Conservation (phyloP, 92 coral and sea anemone species). For the Zoanthus gigantus region DNA sequence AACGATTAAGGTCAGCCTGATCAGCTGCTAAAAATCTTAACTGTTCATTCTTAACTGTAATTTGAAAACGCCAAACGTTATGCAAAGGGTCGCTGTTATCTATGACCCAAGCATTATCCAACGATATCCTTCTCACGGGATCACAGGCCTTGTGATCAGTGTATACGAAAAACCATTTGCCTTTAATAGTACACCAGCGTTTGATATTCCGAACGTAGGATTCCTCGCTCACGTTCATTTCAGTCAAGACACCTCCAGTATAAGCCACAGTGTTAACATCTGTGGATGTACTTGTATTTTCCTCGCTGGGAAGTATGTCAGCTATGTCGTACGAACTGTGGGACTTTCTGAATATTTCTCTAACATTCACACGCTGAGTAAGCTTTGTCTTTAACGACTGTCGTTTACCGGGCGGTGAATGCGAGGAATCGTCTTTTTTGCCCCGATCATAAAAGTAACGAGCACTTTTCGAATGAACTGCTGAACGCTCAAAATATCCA, state of each 20-base stretch:
- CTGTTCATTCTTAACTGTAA: constrained; percentile 62
- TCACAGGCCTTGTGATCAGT: constrained; percentile 73
- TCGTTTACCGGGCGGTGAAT: constrained; percentile 68
- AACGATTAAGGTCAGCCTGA: constrained; percentile 73
- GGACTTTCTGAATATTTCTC: constrained; percentile 80
- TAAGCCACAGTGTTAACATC: constrained; percentile 76
- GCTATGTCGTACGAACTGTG: constrained; percentile 83
- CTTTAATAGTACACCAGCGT: constrained; percentile 84
- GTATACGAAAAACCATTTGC: constrained; percentile 73
- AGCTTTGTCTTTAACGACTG: constrained; percentile 79
- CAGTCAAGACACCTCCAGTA: constrained; percentile 78
- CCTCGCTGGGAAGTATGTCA: constrained; percentile 52
- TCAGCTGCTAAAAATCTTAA: constrained; percentile 63
- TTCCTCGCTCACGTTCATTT: constrained; percentile 64
- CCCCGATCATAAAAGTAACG: constrained; percentile 54
- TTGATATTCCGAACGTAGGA: constrained; percentile 57
- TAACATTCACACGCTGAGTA: constrained; percentile 77
- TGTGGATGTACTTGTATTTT: constrained; percentile 42
- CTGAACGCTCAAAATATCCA: constrained; percentile 64
- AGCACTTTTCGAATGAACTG: constrained; percentile 62
- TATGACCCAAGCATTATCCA: constrained; percentile 57
- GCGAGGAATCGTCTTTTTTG: constrained; percentile 69
- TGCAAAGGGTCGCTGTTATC: constrained; percentile 72
- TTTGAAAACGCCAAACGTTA: constrained; percentile 71
- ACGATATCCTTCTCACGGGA: constrained; percentile 73